Evolutionary conservation across 1,140 invertebrate genomes (phyloP).

Genomic region (Eupristina koningsbergeri): DNA sequence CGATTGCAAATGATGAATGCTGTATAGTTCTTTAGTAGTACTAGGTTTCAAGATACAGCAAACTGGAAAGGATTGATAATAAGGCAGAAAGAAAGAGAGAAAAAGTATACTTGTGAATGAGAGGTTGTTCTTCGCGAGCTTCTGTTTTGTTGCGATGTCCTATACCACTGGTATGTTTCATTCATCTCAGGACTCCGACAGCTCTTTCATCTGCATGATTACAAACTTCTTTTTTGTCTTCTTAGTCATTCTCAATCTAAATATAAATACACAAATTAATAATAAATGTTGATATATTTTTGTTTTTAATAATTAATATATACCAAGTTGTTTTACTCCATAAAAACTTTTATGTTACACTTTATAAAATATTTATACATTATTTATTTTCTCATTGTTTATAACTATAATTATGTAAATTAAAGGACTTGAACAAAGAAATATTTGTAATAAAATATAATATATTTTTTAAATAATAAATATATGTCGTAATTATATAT

Average conservation of each 20-base stretch:
- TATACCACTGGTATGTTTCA: constrained; percentile 58
- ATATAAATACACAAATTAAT: background rate
- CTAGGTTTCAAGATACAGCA: constrained; percentile 30
- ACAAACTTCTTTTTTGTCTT: constrained; percentile 55
- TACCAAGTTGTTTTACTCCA: too few species aligned
- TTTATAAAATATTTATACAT: too few species aligned
- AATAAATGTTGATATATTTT: too few species aligned
- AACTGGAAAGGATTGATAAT: constrained; percentile 24
- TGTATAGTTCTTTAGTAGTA: background rate
- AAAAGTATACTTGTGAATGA: constrained; percentile 53
- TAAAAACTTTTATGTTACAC: too few species aligned
- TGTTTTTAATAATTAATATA: too few species aligned
- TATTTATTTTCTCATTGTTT: too few species aligned
- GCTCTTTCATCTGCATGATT: constrained; percentile 74
- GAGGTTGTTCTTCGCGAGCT: constrained; percentile 60
- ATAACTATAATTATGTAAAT: too few species aligned
- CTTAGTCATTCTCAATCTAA: background rate
- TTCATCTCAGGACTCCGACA: constrained; percentile 70
- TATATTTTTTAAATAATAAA: too few species aligned
- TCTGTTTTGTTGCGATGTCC: constrained; percentile 62
- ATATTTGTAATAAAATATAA: too few species aligned
- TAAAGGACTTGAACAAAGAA: too few species aligned
- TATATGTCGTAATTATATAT: too few species aligned
- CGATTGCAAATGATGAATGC: constrained; percentile 59
- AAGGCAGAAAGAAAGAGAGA: constrained; percentile 57